phyloP scores from a whole-genome alignment of 2,888 invertebrate species.

The Apodemia mormo region DNA sequence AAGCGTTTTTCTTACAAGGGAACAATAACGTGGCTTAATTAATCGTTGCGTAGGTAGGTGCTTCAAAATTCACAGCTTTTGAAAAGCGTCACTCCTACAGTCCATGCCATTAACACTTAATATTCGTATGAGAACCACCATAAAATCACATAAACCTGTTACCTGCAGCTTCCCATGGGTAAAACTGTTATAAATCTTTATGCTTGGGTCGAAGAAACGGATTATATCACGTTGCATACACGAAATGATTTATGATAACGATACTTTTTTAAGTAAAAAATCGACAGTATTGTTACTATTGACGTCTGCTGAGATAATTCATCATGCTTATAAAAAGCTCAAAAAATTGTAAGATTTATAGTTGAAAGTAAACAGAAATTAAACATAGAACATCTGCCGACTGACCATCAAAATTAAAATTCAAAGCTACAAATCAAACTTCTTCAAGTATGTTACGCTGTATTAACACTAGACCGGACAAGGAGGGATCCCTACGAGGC shows the following conservation, averaged over 20 bases:
- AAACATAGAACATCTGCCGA: no score
- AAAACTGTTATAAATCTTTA: neutral
- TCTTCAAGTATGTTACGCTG: no score
- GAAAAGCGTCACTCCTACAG: neutral
- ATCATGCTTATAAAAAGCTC: no score
- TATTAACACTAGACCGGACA: no score
- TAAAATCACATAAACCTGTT: slow-evolving; percentile 5
- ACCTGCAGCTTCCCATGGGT: neutral
- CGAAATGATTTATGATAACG: neutral
- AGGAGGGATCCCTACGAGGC: no score
- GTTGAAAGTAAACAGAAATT: no score
- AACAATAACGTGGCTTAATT: neutral
- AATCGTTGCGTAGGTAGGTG: neutral
- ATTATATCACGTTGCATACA: neutral
- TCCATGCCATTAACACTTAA: neutral
- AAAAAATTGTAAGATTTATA: no score
- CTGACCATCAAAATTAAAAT: no score
- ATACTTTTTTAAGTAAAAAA: neutral
- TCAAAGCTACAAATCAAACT: no score
- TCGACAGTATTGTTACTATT: no score
- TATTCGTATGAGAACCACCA: neutral
- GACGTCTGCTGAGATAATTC: no score
- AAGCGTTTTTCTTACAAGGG: neutral
- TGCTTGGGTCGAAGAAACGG: neutral
- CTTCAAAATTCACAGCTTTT: neutral